Conservation (phyloP, 1,140 invertebrate species). For the Bacillus rossius region DNA sequence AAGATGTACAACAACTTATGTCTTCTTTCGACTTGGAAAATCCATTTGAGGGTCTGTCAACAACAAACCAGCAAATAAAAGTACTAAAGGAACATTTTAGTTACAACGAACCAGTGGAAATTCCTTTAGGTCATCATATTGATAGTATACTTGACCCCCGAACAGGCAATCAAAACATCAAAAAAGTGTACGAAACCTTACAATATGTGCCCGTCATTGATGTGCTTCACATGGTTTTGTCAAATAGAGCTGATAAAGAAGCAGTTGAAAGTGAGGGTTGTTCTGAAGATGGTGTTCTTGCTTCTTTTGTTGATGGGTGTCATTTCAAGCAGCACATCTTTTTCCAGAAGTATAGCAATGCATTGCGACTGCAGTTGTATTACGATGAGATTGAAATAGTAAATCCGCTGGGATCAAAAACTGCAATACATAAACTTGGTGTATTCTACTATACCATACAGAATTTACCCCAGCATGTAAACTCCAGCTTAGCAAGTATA, state of each 20-base stretch:
- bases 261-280: neutral
- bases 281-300: neutral
- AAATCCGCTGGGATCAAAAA: slow-evolving; percentile 20
- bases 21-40: neutral
- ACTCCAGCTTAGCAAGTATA: slow-evolving; percentile 11
- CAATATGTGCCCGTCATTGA: slow-evolving; percentile 2
- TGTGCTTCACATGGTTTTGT: neutral
- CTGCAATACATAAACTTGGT: slow-evolving; percentile 19
- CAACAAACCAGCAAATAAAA: neutral
- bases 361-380: slow-evolving; percentile 4
- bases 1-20: neutral
- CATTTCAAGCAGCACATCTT: neutral
- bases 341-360: neutral
- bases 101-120: neutral
- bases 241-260: neutral
- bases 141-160: neutral
- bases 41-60: neutral
- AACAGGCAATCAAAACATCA: neutral
- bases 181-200: neutral
- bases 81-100: neutral
- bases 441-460: slow-evolving; percentile 15
- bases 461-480: slow-evolving; percentile 15
- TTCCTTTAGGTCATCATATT: neutral
- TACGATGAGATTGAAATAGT: slow-evolving; percentile 21
- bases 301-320: slow-evolving; percentile 3